These are phyloP conservation scores for Nasonia vitripennis DNA, from an alignment of 1,140 invertebrate genomes.

Conservation along the genomic window DNA sequence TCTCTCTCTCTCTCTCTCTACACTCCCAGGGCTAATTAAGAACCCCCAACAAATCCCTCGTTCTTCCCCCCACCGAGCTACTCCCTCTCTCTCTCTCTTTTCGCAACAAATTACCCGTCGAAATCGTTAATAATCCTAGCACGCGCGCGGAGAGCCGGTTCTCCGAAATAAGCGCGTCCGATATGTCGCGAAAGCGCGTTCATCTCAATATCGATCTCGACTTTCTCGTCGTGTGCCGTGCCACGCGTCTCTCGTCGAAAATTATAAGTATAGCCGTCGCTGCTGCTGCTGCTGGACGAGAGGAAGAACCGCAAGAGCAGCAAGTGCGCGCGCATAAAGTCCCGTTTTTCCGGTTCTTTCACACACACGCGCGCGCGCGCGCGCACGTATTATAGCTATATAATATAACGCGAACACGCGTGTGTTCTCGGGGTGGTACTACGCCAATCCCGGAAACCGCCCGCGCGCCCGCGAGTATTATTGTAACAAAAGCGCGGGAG, in stretches of 20 bases:
- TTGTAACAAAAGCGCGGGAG: constrained; percentile 48
- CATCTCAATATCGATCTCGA: not conserved
- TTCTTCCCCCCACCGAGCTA: not conserved
- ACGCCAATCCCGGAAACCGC: constrained; percentile 39
- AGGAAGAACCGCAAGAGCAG: not conserved
- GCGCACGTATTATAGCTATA: too few relatives aligned
- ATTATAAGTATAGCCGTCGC: not conserved
- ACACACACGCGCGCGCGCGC: not conserved
- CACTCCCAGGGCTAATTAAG: not conserved
- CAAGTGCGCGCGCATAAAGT: constrained; percentile 9
- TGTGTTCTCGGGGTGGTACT: too few relatives aligned
- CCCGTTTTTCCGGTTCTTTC: constrained; percentile 51
- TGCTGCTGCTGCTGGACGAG: too few relatives aligned
- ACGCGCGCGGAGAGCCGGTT: not conserved
- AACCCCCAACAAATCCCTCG: not conserved
- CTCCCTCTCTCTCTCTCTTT: not conserved
- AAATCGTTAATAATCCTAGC: not conserved
- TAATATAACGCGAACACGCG: not conserved
- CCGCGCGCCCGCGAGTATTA: not conserved
- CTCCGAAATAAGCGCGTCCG: too few relatives aligned
- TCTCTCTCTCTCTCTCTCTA: not conserved
- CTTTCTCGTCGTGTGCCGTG: not conserved
- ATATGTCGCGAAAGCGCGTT: not conserved
- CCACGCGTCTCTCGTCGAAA: not conserved
- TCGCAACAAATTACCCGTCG: not conserved